These are phyloP conservation scores for Drosophila littoralis DNA, from an alignment of 1,140 invertebrate species.

Conservation along the genomic window DNA sequence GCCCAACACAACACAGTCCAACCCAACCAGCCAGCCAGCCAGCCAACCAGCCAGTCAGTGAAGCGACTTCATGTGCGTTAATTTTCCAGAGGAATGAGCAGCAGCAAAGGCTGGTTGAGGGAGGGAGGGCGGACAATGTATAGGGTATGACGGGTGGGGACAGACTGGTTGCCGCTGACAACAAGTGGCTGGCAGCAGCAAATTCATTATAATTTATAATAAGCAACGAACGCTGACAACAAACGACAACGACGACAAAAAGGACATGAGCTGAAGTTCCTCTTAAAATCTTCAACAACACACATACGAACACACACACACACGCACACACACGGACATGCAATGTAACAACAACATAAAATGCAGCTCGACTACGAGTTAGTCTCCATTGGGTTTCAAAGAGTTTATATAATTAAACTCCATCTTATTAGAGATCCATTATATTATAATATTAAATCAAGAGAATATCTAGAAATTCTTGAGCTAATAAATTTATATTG, in stretches of 20 bases:
- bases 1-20: not conserved
- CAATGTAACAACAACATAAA: not conserved
- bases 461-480: no score
- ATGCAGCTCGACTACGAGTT: not conserved
- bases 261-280: slow-evolving; percentile 53
- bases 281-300: slow-evolving; percentile 31
- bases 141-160: slow-evolving; percentile 19
- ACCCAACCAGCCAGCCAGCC: slow-evolving; percentile 11
- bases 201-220: slow-evolving; percentile 84
- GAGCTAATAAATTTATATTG: not conserved
- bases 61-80: slow-evolving; percentile 65
- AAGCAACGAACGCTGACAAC: slow-evolving; percentile 75
- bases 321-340: slow-evolving; percentile 16
- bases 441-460: no score
- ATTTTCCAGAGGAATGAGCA: slow-evolving; percentile 78
- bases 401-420: not conserved
- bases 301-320: slow-evolving; percentile 3
- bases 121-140: not conserved
- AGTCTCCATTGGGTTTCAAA: not conserved
- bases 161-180: slow-evolving; percentile 69
- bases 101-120: slow-evolving; percentile 4
- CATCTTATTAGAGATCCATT: not conserved
- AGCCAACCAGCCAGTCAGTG: slow-evolving; percentile 16
- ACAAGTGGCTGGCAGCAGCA: slow-evolving; percentile 76
- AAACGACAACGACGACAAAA: slow-evolving; percentile 42